Base-by-base conservation (phyloP, 2,113 vertebrate species). In the Eptatretus burgeri region DNA sequence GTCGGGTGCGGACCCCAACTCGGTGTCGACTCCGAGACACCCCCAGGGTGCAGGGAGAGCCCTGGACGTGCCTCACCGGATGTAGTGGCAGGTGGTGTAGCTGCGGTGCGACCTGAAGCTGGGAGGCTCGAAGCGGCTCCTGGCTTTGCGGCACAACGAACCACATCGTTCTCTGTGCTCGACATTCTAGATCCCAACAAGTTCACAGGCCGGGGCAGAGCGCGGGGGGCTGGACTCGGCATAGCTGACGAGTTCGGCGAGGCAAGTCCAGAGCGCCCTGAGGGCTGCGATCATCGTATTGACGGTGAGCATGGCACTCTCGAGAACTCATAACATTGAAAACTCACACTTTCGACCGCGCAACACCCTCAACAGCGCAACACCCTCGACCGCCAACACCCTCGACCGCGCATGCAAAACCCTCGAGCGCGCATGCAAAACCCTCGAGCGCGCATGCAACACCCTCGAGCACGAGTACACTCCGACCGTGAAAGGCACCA, bases 171-270 rank as follows among this genome's bases (percentile, higher is more conserved):
- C 75, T 94, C 89, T 1, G 86, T 96, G 50, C 75, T 94, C 74
- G 89, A 96, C 81, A 96, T 96, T 71, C 74, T 96, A 78, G 84
- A 86, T 70, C 83, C 83, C 62, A 85, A 89, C 76, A 89, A 87
- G 73, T 89, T 96, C 77, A 96, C 70, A 10, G 70, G 74, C 52
- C 71, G 71, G 65, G 77, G 77, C 49, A 71, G 70, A 68, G 69
- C 65, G 1, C 69, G 64, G 62, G 69, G 73, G 60, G 69, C 51
- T 9, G 72, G 78, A 69, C 74, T 74, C 67, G 68, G 73, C 66
- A 69, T 68, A 51, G 72, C 68, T 62, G 74, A 76, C 64, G 78
- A 76, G 52, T 68, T 71, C 9, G 71, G 67, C 51, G 72, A 72
- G 13, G 73, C 71, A 51, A 67, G 72, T 66, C 63, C 70, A 11